These are phyloP conservation scores for Caenorhabditis zanzibari DNA, from an alignment of 2,888 invertebrate genomes.

Conservation along the genomic window DNA sequence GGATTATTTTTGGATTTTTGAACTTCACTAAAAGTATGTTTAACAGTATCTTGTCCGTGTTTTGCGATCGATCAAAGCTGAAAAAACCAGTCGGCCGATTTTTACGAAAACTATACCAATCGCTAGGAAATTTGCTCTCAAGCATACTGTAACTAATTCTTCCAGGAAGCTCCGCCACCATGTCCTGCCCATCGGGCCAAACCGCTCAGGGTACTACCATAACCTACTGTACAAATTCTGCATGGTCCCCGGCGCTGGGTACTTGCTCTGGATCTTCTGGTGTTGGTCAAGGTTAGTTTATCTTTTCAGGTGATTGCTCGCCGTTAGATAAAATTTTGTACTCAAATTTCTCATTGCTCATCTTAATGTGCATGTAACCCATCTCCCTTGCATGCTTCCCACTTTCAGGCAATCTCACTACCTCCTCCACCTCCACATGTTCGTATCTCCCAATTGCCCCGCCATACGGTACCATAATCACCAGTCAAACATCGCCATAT, in stretches of 20 bases:
- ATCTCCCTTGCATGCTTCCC: neutral
- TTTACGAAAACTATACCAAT: too few relatives aligned
- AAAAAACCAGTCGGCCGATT: too few relatives aligned
- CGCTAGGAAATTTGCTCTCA: too few relatives aligned
- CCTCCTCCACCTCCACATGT: slow-evolving; percentile 29
- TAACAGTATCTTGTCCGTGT: too few relatives aligned
- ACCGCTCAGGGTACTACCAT: slow-evolving; percentile 51
- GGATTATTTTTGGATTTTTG: too few relatives aligned
- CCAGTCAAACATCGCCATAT: slow-evolving; percentile 38
- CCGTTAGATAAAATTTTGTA: neutral
- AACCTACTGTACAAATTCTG: slow-evolving; percentile 56
- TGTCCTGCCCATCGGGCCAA: slow-evolving; percentile 66
- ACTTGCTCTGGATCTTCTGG: slow-evolving; percentile 50
- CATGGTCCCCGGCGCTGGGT: slow-evolving; percentile 67
- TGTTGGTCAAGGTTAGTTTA: slow-evolving; percentile 35
- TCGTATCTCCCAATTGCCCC: slow-evolving; percentile 50
- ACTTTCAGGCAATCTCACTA: slow-evolving; percentile 12
- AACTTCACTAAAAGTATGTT: too few relatives aligned
- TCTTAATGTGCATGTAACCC: slow-evolving; percentile 9
- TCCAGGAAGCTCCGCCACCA: slow-evolving; percentile 67
- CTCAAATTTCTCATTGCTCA: neutral
- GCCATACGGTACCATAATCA: slow-evolving; percentile 37
- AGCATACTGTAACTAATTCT: too few relatives aligned
- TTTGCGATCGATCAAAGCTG: too few relatives aligned
- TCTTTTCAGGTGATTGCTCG: neutral